These are phyloP conservation scores for Todiramphus chloris DNA, from an alignment of 2,113 vertebrate species.

Conservation along the genomic window DNA sequence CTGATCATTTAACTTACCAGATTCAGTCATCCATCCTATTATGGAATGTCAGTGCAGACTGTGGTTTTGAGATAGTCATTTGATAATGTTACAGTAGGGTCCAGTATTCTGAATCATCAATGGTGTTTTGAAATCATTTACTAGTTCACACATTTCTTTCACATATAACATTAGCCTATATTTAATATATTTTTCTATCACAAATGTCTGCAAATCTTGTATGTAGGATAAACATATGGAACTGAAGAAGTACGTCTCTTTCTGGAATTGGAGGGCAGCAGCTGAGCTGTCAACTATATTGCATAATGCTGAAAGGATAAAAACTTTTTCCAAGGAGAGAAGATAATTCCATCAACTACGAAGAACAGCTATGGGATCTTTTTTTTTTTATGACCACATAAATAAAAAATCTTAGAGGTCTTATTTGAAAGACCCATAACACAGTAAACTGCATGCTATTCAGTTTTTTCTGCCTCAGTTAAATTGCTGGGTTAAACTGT, in stretches of 20 bases:
- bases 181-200: background rate
- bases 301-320: background rate
- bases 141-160: background rate
- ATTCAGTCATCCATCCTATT: background rate
- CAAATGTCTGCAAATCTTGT: background rate
- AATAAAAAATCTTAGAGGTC: constrained; percentile 23
- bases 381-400: background rate
- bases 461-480: background rate
- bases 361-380: background rate
- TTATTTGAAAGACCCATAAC: background rate
- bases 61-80: constrained; percentile 14
- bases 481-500: constrained; percentile 6
- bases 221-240: background rate
- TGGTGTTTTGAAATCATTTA: background rate
- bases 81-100: background rate
- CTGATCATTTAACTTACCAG: background rate
- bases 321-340: background rate
- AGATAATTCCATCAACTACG: background rate
- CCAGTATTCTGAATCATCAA: background rate
- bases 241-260: background rate
- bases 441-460: background rate
- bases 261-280: background rate
- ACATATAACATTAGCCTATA: background rate
- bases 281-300: background rate
- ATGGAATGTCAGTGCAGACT: background rate